Evolutionary conservation across 2,113 vertebrate genomes (phyloP).

Genomic region (Clarias magur): DNA sequence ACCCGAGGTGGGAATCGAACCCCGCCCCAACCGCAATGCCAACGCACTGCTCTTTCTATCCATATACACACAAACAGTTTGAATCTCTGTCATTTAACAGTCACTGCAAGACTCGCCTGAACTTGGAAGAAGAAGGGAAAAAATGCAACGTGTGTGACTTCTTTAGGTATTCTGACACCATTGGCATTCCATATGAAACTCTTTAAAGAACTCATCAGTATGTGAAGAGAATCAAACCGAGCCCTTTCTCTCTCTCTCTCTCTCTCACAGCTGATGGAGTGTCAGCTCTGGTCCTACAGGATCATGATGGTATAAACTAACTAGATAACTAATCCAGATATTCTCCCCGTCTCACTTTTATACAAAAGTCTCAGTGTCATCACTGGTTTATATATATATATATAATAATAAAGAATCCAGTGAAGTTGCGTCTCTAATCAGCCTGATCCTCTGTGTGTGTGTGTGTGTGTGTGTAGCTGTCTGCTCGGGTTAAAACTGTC

Average conservation of each 20-base stretch:
- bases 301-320: too few species aligned
- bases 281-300: not conserved
- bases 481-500: not conserved
- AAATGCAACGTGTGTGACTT: not conserved
- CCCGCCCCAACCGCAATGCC: too few species aligned
- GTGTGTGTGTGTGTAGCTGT: not conserved
- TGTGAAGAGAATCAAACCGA: not conserved
- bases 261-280: not conserved
- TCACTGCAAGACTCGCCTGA: not conserved
- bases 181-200: constrained; percentile 2
- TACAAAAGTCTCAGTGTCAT: not conserved
- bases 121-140: not conserved
- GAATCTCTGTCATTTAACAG: not conserved
- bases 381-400: too few species aligned
- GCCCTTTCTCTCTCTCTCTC: not conserved
- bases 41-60: too few species aligned
- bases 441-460: not conserved
- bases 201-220: not conserved
- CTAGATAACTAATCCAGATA: not conserved
- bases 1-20: too few species aligned
- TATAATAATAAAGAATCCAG: not conserved
- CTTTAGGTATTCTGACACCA: not conserved
- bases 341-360: not conserved
- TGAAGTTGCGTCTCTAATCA: not conserved
- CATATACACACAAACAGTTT: too few species aligned